phyloP scores from a whole-genome alignment of 2,113 vertebrate species.

The Erythrocercus mccallii region DNA sequence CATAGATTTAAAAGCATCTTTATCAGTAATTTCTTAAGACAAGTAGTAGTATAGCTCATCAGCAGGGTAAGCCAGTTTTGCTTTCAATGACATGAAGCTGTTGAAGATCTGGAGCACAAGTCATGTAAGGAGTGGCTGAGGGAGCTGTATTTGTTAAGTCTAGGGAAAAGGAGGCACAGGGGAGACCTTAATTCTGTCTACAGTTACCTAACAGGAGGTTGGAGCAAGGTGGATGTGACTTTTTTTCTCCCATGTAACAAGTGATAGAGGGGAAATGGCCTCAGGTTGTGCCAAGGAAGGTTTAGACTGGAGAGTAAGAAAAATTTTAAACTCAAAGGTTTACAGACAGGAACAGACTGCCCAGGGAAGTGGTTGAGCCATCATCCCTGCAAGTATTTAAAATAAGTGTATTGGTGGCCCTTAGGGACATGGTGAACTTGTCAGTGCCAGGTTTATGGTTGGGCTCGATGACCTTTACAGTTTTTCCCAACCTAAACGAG shows the following conservation, averaged over 20 bases:
- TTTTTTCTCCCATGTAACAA: neutral
- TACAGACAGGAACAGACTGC: neutral
- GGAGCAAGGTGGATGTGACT: accelerated
- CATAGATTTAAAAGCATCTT: neutral
- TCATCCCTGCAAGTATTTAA: neutral
- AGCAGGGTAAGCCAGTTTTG: neutral
- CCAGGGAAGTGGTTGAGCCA: neutral
- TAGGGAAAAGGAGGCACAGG: neutral
- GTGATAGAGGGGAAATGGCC: neutral
- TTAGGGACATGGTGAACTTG: neutral
- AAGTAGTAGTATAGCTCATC: neutral
- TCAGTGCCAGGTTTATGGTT: neutral
- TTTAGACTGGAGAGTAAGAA: neutral
- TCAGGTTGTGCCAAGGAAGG: neutral
- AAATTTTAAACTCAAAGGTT: neutral
- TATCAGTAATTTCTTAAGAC: neutral
- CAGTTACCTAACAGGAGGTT: neutral
- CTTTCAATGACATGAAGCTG: neutral
- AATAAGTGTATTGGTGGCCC: neutral
- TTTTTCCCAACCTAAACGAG: neutral
- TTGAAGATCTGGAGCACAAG: neutral
- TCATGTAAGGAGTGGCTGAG: neutral
- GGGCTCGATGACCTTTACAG: neutral
- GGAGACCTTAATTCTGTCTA: neutral
- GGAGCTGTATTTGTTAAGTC: neutral